Evolutionary conservation across 2,113 vertebrate genomes (phyloP).

Genomic region (Gasterosteus aculeatus): DNA sequence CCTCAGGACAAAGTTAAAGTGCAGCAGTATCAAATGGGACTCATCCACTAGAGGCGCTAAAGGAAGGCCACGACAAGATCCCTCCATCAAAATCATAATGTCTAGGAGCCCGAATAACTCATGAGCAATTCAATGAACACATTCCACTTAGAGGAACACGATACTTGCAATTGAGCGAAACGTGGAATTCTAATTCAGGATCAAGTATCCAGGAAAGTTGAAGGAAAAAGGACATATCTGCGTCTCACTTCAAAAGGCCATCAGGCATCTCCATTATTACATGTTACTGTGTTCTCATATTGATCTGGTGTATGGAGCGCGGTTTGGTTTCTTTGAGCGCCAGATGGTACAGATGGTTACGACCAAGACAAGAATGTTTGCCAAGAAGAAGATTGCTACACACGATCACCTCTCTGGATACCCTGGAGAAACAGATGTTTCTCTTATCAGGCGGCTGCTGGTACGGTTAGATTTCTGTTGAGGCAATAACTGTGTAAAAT

Average conservation of each 20-base stretch:
- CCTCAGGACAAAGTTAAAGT: not conserved
- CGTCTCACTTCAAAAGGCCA: conserved; percentile 28
- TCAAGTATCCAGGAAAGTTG: conserved; percentile 10
- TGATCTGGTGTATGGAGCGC: conserved; percentile 41
- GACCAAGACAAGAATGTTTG: conserved; percentile 43
- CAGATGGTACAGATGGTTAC: conserved; percentile 63
- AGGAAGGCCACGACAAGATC: not conserved
- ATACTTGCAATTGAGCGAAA: conserved; percentile 6
- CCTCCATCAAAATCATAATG: not conserved
- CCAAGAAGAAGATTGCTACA: conserved; percentile 41
- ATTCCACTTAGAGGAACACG: not conserved
- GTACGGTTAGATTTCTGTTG: conserved; percentile 52
- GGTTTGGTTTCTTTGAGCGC: conserved; percentile 32
- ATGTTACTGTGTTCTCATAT: conserved; percentile 42
- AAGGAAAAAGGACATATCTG: conserved; percentile 16
- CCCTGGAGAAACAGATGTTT: conserved; percentile 65
- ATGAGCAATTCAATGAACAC: conserved; percentile 31
- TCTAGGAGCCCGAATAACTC: not conserved
- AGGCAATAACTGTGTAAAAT: conserved; percentile 57
- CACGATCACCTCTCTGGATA: conserved; percentile 50
- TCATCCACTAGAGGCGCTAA: not conserved
- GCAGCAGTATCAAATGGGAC: not conserved
- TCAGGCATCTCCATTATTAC: conserved; percentile 43
- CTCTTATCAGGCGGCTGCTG: conserved; percentile 61
- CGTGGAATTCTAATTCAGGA: conserved; percentile 25